Evolutionary conservation across 2,797 vertebrate species (phyloP).

Genomic region (Aphelocoma californica): DNA sequence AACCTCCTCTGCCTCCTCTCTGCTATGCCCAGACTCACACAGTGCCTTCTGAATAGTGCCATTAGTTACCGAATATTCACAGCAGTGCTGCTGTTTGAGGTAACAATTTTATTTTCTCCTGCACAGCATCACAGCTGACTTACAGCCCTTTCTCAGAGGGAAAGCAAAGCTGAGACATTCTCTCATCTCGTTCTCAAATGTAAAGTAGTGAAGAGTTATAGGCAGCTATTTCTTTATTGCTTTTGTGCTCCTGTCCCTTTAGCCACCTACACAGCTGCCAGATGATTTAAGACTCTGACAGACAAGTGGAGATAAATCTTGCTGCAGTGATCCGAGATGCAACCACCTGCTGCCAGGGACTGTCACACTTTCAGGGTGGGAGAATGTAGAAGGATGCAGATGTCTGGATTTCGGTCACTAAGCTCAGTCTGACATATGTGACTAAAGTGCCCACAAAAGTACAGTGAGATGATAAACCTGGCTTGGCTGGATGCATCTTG

Average conservation of each 20-base stretch:
- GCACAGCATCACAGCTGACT: neutral
- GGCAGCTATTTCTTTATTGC: constrained; percentile 7
- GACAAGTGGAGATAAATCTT: neutral
- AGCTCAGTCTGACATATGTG: neutral
- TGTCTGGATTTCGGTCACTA: neutral
- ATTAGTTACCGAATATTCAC: constrained; percentile 1
- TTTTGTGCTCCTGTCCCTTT: constrained; percentile 10
- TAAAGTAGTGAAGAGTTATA: neutral
- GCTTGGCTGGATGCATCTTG: neutral
- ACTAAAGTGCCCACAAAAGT: neutral
- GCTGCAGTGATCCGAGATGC: neutral
- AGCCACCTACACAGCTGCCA: neutral
- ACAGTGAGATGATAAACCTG: neutral
- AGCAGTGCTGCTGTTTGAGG: constrained; percentile 17
- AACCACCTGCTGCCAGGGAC: neutral
- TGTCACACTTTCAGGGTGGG: neutral
- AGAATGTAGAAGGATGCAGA: neutral
- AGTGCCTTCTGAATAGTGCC: neutral
- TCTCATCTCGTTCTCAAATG: neutral
- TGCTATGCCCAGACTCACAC: neutral
- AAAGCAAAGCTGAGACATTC: neutral
- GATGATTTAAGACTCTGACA: neutral
- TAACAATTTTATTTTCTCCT: constrained; percentile 14
- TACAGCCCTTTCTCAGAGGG: neutral
- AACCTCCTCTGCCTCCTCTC: neutral